Conservation (phyloP, 2,797 vertebrate genomes). For the Jordanella pulchra region DNA sequence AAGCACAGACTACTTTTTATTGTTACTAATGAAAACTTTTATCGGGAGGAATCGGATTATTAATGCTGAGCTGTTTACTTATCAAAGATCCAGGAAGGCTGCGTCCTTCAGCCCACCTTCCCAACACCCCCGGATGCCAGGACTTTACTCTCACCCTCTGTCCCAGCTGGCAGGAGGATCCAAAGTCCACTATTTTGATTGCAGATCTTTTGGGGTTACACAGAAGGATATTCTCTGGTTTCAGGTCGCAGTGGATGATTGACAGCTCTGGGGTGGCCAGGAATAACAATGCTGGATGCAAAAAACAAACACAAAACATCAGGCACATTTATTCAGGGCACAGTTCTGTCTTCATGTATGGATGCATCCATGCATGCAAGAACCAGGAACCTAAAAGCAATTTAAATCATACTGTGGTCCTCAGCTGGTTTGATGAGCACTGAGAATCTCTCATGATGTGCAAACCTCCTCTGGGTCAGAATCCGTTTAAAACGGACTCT, state of each 20-base stretch:
- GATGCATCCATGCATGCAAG: neutral
- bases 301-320: constrained; percentile 2
- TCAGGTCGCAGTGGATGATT: constrained; percentile 96
- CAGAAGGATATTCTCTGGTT: constrained; percentile 93
- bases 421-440: neutral
- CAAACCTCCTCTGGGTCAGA: neutral
- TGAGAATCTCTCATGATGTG: too few relatives aligned
- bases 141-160: constrained; percentile 82
- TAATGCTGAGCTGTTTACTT: too few relatives aligned
- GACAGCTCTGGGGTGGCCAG: constrained; percentile 92
- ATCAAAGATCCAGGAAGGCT: too few relatives aligned
- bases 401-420: neutral
- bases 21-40: too few relatives aligned
- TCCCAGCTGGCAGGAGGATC: constrained; percentile 91
- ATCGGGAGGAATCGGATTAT: too few relatives aligned
- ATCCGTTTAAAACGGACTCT: neutral
- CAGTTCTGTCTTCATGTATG: neutral
- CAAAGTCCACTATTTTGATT: constrained; percentile 94
- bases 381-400: too few relatives aligned
- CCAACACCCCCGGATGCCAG: neutral
- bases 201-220: constrained; percentile 93
- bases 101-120: neutral
- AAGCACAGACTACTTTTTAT: too few relatives aligned
- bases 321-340: neutral
- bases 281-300: constrained; percentile 84